These are phyloP conservation scores for Thecophora atra DNA, from an alignment of 2,888 invertebrate genomes.

Conservation along the genomic window DNA sequence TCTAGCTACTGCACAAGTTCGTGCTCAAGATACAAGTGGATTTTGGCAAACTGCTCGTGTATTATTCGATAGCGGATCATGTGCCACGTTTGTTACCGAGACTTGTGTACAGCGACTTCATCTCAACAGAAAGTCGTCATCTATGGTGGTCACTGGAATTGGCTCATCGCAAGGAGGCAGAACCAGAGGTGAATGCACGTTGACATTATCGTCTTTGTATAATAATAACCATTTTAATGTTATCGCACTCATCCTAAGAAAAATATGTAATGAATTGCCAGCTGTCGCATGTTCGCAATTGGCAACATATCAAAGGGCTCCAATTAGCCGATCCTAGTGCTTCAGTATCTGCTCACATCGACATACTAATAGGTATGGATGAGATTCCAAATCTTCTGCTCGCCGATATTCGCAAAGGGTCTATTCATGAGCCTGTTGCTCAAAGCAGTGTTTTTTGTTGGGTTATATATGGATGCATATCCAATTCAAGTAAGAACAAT, in stretches of 20 bases:
- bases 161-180: neutral
- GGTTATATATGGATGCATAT: slow-evolving; percentile 27
- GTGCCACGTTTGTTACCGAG: neutral
- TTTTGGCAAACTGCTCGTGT: slow-evolving; percentile 1
- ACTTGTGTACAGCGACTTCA: neutral
- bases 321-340: slow-evolving; percentile 40
- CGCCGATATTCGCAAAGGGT: slow-evolving; percentile 33
- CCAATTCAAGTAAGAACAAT: neutral
- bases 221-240: neutral
- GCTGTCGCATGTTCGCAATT: slow-evolving; percentile 16
- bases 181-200: neutral
- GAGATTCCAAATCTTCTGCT: slow-evolving; percentile 33
- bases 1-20: neutral
- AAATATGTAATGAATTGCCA: slow-evolving; percentile 41
- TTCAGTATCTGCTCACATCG: no score
- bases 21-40: neutral
- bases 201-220: neutral
- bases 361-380: no score
- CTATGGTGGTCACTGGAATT: neutral
- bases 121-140: no score
- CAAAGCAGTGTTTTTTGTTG: slow-evolving; percentile 37
- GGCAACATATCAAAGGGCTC: slow-evolving; percentile 35
- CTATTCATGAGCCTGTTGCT: slow-evolving; percentile 27
- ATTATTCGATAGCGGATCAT: neutral
- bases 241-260: slow-evolving; percentile 22